These are phyloP conservation scores for Cynopterus sphinx DNA, from an alignment of 2,797 vertebrate genomes.

Conservation along the genomic window DNA sequence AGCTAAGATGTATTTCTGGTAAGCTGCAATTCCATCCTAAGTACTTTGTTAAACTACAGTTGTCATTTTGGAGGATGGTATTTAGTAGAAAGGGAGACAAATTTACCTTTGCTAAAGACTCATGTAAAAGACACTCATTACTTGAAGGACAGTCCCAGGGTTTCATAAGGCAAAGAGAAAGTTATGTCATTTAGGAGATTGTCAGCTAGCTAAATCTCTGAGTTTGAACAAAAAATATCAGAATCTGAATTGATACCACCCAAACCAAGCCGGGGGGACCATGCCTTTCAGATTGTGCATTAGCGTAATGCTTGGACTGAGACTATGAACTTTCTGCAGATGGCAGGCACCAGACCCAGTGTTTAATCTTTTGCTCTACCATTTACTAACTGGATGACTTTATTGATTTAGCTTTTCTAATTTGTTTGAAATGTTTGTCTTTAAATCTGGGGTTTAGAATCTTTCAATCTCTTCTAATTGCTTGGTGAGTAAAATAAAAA, in stretches of 20 bases:
- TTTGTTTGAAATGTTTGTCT: neutral
- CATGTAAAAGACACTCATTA: neutral
- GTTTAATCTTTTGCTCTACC: neutral
- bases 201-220: neutral
- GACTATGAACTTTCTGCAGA: neutral
- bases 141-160: neutral
- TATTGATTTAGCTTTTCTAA: conserved; percentile 45
- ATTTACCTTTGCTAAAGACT: neutral
- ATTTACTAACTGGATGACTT: neutral
- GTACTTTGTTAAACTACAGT: neutral
- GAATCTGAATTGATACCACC: neutral
- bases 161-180: neutral
- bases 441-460: neutral
- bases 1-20: neutral
- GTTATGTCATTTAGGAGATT: neutral
- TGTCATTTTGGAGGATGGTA: neutral
- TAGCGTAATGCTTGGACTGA: neutral
- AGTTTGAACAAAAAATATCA: neutral
- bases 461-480: neutral
- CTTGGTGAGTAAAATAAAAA: neutral
- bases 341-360: neutral
- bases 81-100: neutral
- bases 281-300: neutral
- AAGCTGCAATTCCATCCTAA: neutral
- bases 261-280: neutral